A percentile compares a stretch with the other conserved stretches of the same genome.
Evolutionary conservation across 2,888 invertebrate genomes (phyloP).

Genomic region (Acleris literana): DNA sequence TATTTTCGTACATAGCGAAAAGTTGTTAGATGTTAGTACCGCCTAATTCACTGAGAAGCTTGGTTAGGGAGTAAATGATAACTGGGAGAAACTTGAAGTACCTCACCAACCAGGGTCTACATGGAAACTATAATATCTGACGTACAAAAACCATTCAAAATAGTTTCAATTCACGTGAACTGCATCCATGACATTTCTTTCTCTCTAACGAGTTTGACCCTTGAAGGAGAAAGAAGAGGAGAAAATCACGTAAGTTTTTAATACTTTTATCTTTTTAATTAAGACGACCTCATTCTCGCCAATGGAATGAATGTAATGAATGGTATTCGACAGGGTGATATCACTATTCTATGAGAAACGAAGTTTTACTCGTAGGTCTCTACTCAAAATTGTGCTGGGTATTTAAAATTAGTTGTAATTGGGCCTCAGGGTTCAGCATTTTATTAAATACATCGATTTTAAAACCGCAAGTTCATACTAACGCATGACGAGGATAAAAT

Average conservation of each 20-base stretch:
- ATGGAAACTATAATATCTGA: constrained; percentile 2
- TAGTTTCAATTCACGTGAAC: constrained; percentile 8
- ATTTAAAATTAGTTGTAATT: constrained; percentile 14
- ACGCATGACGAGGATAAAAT: neutral
- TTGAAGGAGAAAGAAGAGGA: constrained; percentile 23
- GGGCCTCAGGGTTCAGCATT: constrained; percentile 5
- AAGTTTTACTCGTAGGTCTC: constrained; percentile 9
- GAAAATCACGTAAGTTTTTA: constrained; percentile 20
- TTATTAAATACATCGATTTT: neutral
- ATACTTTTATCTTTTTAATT: neutral
- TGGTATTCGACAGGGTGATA: constrained; percentile 1
- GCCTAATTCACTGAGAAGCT: constrained; percentile 52
- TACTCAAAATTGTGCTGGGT: constrained; percentile 27
- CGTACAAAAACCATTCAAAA: neutral
- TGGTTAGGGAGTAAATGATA: constrained; percentile 17
- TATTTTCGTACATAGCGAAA: constrained; percentile 37
- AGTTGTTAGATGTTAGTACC: constrained; percentile 42
- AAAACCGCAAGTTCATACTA: constrained; percentile 3
- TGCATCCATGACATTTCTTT: constrained; percentile 18
- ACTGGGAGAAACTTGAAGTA: neutral
- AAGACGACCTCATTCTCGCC: constrained; percentile 1
- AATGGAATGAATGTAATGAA: constrained; percentile 5
- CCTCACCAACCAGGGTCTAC: constrained; percentile 9
- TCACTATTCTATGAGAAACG: neutral
- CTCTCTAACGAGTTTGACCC: constrained; percentile 6